phyloP scores from a whole-genome alignment of 2,888 invertebrate genomes.

The Tinea pellionella region DNA sequence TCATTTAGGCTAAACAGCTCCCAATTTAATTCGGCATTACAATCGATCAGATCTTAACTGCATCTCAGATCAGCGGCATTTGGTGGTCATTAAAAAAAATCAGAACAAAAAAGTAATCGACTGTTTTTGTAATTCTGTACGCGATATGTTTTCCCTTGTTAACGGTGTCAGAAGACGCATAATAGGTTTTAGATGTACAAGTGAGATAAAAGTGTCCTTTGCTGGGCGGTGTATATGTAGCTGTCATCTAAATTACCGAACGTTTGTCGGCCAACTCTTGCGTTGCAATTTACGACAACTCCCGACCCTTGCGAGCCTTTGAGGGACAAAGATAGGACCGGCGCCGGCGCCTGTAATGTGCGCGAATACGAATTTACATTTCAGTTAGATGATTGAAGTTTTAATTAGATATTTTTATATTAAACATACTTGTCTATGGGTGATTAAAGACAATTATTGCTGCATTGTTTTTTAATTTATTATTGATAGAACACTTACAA shows the following conservation, averaged over 20 bases:
- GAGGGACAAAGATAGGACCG: constrained; percentile 21
- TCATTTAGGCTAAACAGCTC: neutral
- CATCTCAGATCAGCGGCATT: neutral
- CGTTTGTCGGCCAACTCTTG: constrained; percentile 51
- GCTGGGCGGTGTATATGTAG: constrained; percentile 23
- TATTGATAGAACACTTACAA: too few species aligned
- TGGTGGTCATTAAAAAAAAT: neutral
- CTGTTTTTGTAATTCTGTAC: neutral
- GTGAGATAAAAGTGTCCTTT: constrained; percentile 41
- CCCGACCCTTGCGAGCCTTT: neutral
- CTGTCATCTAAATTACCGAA: constrained; percentile 63
- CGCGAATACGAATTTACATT: constrained; percentile 12
- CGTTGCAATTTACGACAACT: constrained; percentile 51
- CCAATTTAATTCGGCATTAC: neutral
- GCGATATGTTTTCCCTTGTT: constrained; percentile 12
- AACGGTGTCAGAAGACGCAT: constrained; percentile 54
- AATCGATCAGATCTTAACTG: constrained; percentile 1
- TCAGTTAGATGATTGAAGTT: neutral
- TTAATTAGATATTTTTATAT: neutral
- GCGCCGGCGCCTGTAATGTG: constrained; percentile 30
- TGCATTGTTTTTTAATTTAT: too few species aligned
- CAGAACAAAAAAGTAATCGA: neutral
- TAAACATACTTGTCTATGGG: too few species aligned
- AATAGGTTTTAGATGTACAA: constrained; percentile 57
- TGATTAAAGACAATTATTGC: too few species aligned